Conservation (phyloP, 2,113 vertebrate species). For the Campylomormyrus numenius region DNA sequence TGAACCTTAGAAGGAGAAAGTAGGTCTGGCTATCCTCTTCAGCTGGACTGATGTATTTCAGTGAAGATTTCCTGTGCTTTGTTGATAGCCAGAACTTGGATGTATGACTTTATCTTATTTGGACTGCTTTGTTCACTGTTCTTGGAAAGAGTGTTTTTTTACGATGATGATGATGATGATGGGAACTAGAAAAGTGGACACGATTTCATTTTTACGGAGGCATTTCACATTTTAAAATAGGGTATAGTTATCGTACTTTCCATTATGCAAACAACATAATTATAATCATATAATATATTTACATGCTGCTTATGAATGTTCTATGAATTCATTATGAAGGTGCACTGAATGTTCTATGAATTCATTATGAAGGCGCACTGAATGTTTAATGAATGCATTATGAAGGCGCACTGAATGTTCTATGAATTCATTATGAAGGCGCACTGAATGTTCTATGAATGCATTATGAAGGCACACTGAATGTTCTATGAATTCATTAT, state of each 20-base stretch:
- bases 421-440: too few relatives aligned
- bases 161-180: background rate
- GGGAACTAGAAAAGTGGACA: background rate
- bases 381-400: too few relatives aligned
- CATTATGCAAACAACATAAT: background rate
- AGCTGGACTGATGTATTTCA: slow-evolving; percentile 15
- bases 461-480: too few relatives aligned
- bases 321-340: too few relatives aligned
- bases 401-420: too few relatives aligned
- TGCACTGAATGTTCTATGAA: too few relatives aligned
- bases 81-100: slow-evolving; percentile 29
- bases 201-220: background rate
- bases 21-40: slow-evolving; percentile 17
- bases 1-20: slow-evolving; percentile 24
- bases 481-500: too few relatives aligned
- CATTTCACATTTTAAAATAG: background rate
- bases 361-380: too few relatives aligned
- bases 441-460: too few relatives aligned
- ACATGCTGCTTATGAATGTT: background rate
- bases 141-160: background rate
- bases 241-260: background rate
- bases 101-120: slow-evolving; percentile 32
- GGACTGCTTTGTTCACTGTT: background rate
- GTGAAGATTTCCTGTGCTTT: slow-evolving; percentile 9
- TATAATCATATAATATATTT: background rate